Base-by-base conservation (phyloP, 2,888 invertebrate genomes). In the Venusia cambrica region DNA sequence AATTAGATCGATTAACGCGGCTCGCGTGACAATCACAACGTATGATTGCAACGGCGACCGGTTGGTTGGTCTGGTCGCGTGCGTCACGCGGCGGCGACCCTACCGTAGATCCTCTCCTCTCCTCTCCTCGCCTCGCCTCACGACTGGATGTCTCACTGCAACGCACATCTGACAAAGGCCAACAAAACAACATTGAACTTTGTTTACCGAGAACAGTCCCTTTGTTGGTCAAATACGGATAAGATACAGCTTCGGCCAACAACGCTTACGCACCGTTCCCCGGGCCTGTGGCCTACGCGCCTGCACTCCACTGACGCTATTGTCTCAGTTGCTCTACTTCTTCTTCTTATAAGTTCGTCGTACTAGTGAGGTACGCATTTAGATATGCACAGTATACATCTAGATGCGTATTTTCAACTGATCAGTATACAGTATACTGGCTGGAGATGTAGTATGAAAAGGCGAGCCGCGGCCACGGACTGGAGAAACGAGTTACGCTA, bases 401-500 rank as follows among this genome's bases (percentile, higher is more conserved):
- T 19, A 40, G 20, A 31, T 20, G 26, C 22, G 31, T 21, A 36
- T 22, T 26, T 14, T 26, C 28, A 27, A 37, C 19, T 21, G 27
- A 22, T 21, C 18, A 20, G 25, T 18, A 15, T 33, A 22, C n/a
- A n/a, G n/a, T n/a, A n/a, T n/a, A n/a, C 56, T 49, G 57, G 63
- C 62, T 62, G 57, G 57, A 60, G 62, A 66, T n/a, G n/a, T n/a
- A n/a, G n/a, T n/a, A 66, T 68, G 68, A 63, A 66, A 71, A 75
- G 70, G 69, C 73, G 57, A 67, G 58, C 55, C 65, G 60, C 64
- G 62, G 58, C 55, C 65, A 61, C 64, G 62, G 59, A 73, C 74
- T 62, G 43, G 62, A 69, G 73, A 73, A 80, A 80, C 81, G 61
- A 66, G 81, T 80, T 79, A 65, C 66, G 65, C 68, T 71, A 73